phyloP scores from a whole-genome alignment of 2,113 vertebrate genomes.

The Anguilla rostrata region DNA sequence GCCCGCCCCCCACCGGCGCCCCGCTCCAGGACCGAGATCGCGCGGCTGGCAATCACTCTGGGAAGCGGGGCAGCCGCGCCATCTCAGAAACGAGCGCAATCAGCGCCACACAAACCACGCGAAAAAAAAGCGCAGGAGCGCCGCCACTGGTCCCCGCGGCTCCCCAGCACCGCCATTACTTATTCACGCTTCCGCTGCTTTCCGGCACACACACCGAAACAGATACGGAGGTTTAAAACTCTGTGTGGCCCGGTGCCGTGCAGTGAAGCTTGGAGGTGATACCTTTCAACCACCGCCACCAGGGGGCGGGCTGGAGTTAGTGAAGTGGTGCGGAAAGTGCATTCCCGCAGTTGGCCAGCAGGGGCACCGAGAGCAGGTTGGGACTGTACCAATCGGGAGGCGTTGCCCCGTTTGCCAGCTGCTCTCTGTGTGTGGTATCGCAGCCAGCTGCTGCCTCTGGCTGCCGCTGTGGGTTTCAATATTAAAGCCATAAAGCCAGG shows the following conservation, averaged over 20 bases:
- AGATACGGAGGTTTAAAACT: too few relatives aligned
- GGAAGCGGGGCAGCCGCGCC: neutral
- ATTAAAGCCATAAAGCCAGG: too few relatives aligned
- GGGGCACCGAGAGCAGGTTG: constrained; percentile 28
- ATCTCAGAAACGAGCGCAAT: constrained; percentile 27
- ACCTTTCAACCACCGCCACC: neutral
- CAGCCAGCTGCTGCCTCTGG: too few relatives aligned
- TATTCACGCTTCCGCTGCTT: neutral
- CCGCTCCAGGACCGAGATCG: too few relatives aligned
- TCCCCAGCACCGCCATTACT: neutral
- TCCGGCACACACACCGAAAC: neutral
- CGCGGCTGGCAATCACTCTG: neutral
- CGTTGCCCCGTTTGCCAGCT: too few relatives aligned
- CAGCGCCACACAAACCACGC: neutral
- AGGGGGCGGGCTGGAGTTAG: neutral
- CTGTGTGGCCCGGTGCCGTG: neutral
- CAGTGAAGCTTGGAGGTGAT: neutral
- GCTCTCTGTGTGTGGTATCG: too few relatives aligned
- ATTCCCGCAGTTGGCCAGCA: constrained; percentile 31
- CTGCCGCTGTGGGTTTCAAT: too few relatives aligned
- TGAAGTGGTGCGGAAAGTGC: constrained; percentile 24
- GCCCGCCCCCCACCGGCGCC: too few relatives aligned
- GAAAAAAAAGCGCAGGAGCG: neutral
- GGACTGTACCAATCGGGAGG: too few relatives aligned
- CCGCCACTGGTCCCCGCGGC: neutral